phyloP scores from a whole-genome alignment of 2,113 vertebrate species.

The Setophaga petechia region DNA sequence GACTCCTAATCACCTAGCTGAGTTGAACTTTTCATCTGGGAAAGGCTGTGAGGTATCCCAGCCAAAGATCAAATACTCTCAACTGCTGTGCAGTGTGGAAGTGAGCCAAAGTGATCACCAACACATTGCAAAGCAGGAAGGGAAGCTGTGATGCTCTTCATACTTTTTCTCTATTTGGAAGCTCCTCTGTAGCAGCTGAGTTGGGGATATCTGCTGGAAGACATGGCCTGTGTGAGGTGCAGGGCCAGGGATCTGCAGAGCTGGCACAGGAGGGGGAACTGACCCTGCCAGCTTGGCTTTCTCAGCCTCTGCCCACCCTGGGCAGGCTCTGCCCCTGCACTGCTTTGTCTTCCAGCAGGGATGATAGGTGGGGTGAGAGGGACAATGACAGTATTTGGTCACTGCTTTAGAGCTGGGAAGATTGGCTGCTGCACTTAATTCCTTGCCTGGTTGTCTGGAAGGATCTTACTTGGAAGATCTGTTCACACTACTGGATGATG shows the following conservation, averaged over 20 bases:
- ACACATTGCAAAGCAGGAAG: background rate
- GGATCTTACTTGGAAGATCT: background rate
- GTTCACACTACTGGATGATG: background rate
- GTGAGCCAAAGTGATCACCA: background rate
- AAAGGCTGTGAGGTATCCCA: constrained; percentile 25
- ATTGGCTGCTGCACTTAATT: background rate
- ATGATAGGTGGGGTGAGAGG: background rate
- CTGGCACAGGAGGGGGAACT: background rate
- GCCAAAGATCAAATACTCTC: constrained; percentile 50
- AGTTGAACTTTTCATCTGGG: constrained; percentile 45
- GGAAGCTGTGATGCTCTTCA: background rate
- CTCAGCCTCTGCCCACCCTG: fast-evolving
- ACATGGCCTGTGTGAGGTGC: background rate
- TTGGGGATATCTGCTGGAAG: background rate
- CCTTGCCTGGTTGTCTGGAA: background rate
- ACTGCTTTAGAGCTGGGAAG: background rate
- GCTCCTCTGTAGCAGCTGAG: background rate
- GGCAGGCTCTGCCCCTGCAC: background rate
- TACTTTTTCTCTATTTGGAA: background rate
- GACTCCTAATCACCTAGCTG: constrained; percentile 31
- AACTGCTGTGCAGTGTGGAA: constrained; percentile 39
- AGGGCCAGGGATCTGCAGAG: background rate
- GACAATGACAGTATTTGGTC: background rate
- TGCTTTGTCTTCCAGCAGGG: no score
- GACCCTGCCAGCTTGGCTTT: background rate